phyloP scores from a whole-genome alignment of 2,113 vertebrate genomes.

The Nothoprocta pentlandii region DNA sequence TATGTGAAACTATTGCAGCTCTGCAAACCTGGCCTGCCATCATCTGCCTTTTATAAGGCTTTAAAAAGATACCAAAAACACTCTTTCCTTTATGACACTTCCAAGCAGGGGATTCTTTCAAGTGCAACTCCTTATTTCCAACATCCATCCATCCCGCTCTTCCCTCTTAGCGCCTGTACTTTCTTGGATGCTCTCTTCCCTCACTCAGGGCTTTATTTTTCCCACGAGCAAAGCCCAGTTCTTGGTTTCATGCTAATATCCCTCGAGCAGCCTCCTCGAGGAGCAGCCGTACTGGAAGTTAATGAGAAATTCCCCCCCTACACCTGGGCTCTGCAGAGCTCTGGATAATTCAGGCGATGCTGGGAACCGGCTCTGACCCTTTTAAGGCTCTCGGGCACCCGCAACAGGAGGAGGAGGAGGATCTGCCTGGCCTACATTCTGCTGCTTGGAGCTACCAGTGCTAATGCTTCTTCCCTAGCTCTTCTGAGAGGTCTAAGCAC shows the following conservation, averaged over 20 bases:
- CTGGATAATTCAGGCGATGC: slow-evolving; percentile 39
- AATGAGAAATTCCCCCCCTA: slow-evolving; percentile 56
- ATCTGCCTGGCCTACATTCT: slow-evolving; percentile 49
- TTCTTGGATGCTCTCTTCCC: not conserved
- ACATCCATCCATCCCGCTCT: not conserved
- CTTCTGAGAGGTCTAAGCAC: not conserved
- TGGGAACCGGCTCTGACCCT: slow-evolving; percentile 31
- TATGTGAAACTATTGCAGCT: slow-evolving; percentile 41
- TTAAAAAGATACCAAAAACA: not conserved
- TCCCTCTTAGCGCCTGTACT: not conserved
- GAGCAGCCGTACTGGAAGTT: slow-evolving; percentile 36
- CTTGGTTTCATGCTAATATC: slow-evolving; percentile 4
- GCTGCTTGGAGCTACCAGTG: not conserved
- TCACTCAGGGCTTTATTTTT: not conserved
- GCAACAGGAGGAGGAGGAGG: not conserved
- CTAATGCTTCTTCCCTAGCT: not conserved
- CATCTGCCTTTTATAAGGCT: not conserved
- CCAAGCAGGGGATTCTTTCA: not conserved
- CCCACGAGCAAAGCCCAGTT: not conserved
- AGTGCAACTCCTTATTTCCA: not conserved
- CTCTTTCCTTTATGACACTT: not conserved
- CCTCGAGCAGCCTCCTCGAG: slow-evolving; percentile 10
- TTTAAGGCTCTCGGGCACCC: not conserved
- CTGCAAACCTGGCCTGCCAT: slow-evolving; percentile 27
- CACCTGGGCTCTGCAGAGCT: slow-evolving; percentile 4